Evolutionary conservation across 2,113 vertebrate species (phyloP).

Genomic region (Nannobrachium achirus): DNA sequence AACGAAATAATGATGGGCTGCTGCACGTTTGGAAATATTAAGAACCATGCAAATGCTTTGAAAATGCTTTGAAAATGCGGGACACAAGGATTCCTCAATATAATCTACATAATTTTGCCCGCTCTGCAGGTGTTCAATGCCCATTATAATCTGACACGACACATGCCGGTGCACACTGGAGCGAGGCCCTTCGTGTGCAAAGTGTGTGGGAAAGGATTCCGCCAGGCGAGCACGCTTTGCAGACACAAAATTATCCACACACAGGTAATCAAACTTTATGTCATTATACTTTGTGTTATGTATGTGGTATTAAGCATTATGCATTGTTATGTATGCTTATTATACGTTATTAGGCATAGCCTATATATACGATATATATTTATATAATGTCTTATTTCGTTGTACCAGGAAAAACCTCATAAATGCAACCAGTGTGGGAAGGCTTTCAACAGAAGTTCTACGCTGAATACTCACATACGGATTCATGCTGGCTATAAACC

Average conservation of each 20-base stretch:
- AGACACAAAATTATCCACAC: conserved; percentile 98
- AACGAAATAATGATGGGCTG: no score
- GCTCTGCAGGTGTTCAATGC: conserved; percentile 90
- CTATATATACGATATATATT: background rate
- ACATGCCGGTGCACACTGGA: conserved; percentile 98
- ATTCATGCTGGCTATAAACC: conserved; percentile 99
- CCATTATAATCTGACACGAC: conserved; percentile 96
- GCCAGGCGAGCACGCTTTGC: conserved; percentile 96
- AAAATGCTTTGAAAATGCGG: no score
- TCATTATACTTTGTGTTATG: no score
- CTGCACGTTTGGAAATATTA: no score
- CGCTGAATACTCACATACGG: conserved; percentile 96
- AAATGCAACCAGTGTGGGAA: conserved; percentile 98
- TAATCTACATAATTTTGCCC: no score
- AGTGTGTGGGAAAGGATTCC: conserved; percentile 96
- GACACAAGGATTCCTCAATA: no score
- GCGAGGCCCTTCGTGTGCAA: conserved; percentile 97
- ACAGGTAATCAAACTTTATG: conserved; percentile 80
- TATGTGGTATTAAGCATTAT: no score
- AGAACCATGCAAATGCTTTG: no score
- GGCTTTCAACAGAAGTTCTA: conserved; percentile 99
- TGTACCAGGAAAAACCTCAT: conserved; percentile 93
- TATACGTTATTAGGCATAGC: background rate
- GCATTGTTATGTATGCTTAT: no score
- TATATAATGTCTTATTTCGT: background rate